Evolutionary conservation across 2,797 vertebrate genomes (phyloP).

Genomic region (Hylomyscus alleni): DNA sequence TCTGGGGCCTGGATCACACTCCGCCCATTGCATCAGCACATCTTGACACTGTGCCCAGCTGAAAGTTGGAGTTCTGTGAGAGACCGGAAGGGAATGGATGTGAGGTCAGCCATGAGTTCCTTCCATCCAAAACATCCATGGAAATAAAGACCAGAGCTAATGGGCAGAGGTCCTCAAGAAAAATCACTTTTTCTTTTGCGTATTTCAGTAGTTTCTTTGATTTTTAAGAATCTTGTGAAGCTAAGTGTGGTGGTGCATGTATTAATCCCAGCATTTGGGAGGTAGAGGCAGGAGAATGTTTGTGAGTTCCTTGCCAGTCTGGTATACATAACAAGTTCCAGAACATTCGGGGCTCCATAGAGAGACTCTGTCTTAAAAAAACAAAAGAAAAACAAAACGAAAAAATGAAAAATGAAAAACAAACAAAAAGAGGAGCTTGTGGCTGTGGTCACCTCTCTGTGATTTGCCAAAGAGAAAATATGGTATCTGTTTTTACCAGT

Average conservation of each 20-base stretch:
- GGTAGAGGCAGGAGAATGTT: background rate
- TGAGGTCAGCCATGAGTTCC: background rate
- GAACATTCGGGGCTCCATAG: background rate
- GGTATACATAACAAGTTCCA: background rate
- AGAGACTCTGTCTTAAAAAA: background rate
- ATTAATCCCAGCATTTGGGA: background rate
- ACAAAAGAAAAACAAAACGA: background rate
- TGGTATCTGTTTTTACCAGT: background rate
- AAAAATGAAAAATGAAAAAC: background rate
- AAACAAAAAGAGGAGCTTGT: background rate
- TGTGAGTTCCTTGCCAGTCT: background rate
- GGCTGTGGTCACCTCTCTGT: background rate
- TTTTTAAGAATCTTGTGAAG: slow-evolving; percentile 41
- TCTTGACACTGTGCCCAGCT: background rate
- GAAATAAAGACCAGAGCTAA: background rate
- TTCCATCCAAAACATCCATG: background rate
- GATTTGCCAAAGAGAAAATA: background rate
- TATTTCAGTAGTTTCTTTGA: background rate
- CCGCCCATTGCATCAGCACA: background rate
- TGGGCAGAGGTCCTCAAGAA: background rate
- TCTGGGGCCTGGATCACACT: background rate
- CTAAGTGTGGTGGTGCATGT: background rate
- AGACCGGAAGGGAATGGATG: background rate
- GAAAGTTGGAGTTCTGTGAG: background rate
- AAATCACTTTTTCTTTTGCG: background rate